Conservation (phyloP, 2,113 vertebrate genomes). For the Chaetops frenatus region DNA sequence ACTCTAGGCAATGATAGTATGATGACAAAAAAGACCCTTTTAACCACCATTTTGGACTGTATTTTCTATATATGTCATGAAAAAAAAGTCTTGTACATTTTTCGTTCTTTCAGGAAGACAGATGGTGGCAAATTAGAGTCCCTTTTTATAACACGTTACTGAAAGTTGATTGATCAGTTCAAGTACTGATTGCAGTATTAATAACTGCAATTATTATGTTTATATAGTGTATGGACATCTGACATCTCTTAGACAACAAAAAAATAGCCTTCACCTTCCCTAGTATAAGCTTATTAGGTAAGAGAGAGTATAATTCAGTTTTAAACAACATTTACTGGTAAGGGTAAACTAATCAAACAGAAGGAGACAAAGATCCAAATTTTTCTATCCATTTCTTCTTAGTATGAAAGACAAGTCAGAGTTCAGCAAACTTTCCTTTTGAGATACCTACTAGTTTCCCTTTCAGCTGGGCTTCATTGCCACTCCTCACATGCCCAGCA, state of each 20-base stretch:
- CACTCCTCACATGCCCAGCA: accelerated
- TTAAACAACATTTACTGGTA: not conserved
- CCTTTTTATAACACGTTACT: not conserved
- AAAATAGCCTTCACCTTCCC: not conserved
- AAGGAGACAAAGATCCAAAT: not conserved
- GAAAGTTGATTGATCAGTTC: not conserved
- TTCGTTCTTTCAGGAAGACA: not conserved
- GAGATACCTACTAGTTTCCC: not conserved
- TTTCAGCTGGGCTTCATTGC: not conserved
- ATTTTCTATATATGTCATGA: not conserved
- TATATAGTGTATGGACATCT: not conserved
- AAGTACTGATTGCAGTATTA: not conserved
- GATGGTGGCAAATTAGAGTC: not conserved
- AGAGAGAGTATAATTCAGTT: not conserved
- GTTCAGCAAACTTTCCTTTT: not conserved
- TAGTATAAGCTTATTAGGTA: not conserved
- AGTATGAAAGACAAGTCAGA: not conserved
- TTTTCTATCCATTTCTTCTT: not conserved
- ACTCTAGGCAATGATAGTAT: not conserved
- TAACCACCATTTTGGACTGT: not conserved
- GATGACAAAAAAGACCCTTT: not conserved
- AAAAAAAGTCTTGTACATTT: not conserved
- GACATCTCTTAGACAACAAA: not conserved
- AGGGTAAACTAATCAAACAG: not conserved
- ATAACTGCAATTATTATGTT: not conserved